Evolutionary conservation across 2,888 invertebrate species (phyloP), one percentile per base, ranked within the genome.

Genomic region (Linnaemya tessellans): DNA sequence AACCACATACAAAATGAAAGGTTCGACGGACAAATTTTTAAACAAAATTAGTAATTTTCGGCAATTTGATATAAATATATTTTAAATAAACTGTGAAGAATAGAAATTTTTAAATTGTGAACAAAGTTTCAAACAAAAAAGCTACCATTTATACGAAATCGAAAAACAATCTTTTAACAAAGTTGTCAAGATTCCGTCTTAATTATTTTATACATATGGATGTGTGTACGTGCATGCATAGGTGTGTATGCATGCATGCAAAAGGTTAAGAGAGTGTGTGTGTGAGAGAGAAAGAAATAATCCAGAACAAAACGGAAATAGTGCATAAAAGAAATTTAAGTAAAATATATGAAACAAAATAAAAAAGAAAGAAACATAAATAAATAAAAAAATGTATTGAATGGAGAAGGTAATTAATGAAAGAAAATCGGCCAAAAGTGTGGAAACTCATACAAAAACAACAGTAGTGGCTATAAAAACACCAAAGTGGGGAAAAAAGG

Each of bases 291-390:
- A 25, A n/a, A 60, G 56, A 15, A 30, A 13, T 43, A 62, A 46
- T 30, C 22, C 35, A 81, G 81, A 80, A 64, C 51, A 68, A 78
- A 78, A 73, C 67, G 78, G 78, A 73, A 78, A 78, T 78, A 83
- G 71, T 83, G 78, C 78, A 84, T 70, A 74, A 71, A 82, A 71
- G 56, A 71, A 75, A 75, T 46, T 35, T 46, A 49, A 64, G 68
- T 13, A 73, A 71, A 80, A 58, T 49, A 62, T 35, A 41, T 51
- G 9, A 51, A 56, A 38, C 46, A 65, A 71, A 80, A 80, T 80
- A 71, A 64, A 49, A 58, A 60, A 78, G 49, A 58, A 25, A 22
- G 54, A 77, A 67, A 20, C 5, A 54, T 30, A 70, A 78, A 64
- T 62, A 73, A 67, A 11, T 35, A 80, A 56, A 71, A 49, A 65